Percentiles rank a stretch among this genome's conserved stretches.
These are phyloP conservation scores for Cantharis lateralis DNA, from an alignment of 2,888 invertebrate genomes.

Conservation along the genomic window DNA sequence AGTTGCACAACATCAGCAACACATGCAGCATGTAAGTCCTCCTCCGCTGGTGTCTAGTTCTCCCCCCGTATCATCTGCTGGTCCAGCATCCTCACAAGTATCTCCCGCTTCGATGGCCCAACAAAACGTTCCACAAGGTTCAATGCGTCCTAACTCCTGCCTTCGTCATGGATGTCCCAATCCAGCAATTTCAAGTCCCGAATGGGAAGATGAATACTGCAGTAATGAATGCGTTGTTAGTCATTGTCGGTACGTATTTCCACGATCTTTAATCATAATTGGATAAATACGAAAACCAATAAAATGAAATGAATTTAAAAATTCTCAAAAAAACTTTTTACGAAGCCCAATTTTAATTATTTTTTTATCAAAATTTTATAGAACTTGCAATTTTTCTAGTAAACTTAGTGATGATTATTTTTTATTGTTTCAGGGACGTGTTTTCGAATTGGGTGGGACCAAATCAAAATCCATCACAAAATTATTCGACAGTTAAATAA, in stretches of 20 bases:
- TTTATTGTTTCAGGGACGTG: slow-evolving; percentile 75
- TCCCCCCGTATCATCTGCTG: slow-evolving; percentile 60
- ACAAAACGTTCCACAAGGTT: slow-evolving; percentile 51
- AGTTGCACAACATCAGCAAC: slow-evolving; percentile 52
- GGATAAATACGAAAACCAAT: not conserved
- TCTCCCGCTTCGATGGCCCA: slow-evolving; percentile 58
- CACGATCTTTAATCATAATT: not conserved
- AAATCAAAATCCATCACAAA: slow-evolving; percentile 79
- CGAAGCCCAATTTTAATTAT: not conserved
- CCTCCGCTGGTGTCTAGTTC: slow-evolving; percentile 60
- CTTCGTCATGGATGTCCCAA: slow-evolving; percentile 91
- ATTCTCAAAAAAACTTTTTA: not conserved
- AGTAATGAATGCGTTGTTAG: slow-evolving; percentile 96
- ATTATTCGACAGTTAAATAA: slow-evolving; percentile 81
- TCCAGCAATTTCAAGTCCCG: slow-evolving; percentile 86
- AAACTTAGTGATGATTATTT: slow-evolving; percentile 2
- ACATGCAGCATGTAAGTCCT: slow-evolving; percentile 55
- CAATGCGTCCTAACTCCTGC: slow-evolving; percentile 64
- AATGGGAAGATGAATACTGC: slow-evolving; percentile 97
- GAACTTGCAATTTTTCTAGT: not conserved
- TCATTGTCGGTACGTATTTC: slow-evolving; percentile 78
- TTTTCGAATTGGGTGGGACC: slow-evolving; percentile 89
- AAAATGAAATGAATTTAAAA: not conserved
- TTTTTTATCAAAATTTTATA: slow-evolving; percentile 6
- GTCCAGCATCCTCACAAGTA: slow-evolving; percentile 55